Conservation (phyloP, 2,888 invertebrate species). For the Drosophila anceps region DNA sequence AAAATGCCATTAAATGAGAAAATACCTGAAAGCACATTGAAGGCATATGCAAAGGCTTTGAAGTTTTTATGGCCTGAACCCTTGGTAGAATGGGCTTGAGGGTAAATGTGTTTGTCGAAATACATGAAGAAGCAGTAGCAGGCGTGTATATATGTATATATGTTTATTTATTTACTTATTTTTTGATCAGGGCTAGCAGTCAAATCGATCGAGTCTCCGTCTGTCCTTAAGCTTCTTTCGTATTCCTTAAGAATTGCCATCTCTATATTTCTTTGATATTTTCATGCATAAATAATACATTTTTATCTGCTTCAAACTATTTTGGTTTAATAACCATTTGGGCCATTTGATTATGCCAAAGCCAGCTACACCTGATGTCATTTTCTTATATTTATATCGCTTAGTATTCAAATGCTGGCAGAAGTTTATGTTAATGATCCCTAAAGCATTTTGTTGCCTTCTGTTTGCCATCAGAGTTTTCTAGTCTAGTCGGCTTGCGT, state of each 20-base stretch:
- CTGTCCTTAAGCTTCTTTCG: not conserved
- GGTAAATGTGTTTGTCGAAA: not conserved
- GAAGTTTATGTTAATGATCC: conserved; percentile 20
- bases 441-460: conserved; percentile 11
- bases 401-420: conserved; percentile 41
- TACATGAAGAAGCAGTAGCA: not conserved
- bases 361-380: conserved; percentile 23
- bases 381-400: conserved; percentile 7
- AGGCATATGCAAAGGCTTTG: not conserved
- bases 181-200: not conserved
- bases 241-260: not conserved
- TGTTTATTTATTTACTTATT: no score
- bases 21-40: not conserved
- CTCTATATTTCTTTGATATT: not conserved
- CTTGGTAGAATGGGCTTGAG: not conserved
- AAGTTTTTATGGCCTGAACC: not conserved
- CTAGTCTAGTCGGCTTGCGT: conserved; percentile 18
- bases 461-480: not conserved
- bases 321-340: not conserved
- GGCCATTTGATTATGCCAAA: not conserved
- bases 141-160: not conserved
- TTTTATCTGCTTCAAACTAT: not conserved
- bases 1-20: not conserved
- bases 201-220: not conserved
- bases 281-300: not conserved